Evolutionary conservation across 2,888 invertebrate species (phyloP).

Genomic region (Oeneis ivallda): DNA sequence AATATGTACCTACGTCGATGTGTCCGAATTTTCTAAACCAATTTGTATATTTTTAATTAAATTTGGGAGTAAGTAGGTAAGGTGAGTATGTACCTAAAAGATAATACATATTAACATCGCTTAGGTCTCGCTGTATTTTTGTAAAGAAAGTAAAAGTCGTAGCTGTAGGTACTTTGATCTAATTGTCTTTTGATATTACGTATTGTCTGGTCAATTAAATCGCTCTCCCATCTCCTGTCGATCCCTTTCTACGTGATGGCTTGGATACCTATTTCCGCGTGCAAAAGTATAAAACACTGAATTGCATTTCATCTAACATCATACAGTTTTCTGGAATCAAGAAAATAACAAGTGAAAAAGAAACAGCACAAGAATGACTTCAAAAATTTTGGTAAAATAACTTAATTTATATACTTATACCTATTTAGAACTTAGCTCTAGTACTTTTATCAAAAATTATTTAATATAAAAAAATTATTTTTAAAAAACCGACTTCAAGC

Average conservation of each 20-base stretch:
- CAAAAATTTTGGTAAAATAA: slow-evolving; percentile 59
- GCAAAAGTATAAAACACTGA: slow-evolving; percentile 63
- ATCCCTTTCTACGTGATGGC: slow-evolving; percentile 63
- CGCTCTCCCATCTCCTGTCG: slow-evolving; percentile 30
- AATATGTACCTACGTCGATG: no score
- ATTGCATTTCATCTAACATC: slow-evolving; percentile 43
- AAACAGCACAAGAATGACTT: slow-evolving; percentile 49
- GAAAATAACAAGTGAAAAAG: slow-evolving; percentile 39
- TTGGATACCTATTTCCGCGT: slow-evolving; percentile 70
- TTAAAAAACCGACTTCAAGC: no score
- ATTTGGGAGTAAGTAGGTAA: no score
- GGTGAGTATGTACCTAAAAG: no score
- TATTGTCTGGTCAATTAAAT: slow-evolving; percentile 18
- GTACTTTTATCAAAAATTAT: neutral
- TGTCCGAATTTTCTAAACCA: no score
- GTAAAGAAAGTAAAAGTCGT: slow-evolving; percentile 14
- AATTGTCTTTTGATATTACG: slow-evolving; percentile 14
- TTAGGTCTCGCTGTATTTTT: neutral
- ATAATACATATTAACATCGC: no score
- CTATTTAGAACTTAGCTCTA: neutral
- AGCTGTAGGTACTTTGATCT: neutral
- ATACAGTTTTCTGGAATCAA: slow-evolving; percentile 49
- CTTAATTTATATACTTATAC: slow-evolving; percentile 5
- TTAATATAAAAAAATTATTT: no score
- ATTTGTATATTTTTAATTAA: no score